A percentile compares a stretch with the other conserved stretches of the same genome.
These are phyloP conservation scores for Pachydiplax longipennis DNA, from an alignment of 2,888 invertebrate species.

Conservation along the genomic window DNA sequence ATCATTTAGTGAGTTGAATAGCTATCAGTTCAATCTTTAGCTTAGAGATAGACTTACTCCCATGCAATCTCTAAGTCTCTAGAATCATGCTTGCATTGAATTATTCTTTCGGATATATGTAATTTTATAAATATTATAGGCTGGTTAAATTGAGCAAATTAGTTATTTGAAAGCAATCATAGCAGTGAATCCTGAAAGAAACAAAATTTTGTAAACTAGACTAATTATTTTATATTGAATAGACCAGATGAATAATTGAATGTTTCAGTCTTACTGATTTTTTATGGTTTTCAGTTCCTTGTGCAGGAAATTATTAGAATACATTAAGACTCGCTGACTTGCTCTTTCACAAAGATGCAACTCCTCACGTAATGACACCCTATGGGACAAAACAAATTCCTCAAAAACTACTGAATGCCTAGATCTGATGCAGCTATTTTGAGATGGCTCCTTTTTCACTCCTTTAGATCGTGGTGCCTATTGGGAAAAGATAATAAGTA, in stretches of 20 bases:
- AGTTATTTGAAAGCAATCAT: too few relatives aligned
- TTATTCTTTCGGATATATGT: too few relatives aligned
- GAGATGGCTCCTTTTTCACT: neutral
- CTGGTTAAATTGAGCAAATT: too few relatives aligned
- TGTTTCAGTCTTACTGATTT: slow-evolving; percentile 47
- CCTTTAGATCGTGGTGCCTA: neutral
- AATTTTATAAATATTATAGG: too few relatives aligned
- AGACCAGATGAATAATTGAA: neutral
- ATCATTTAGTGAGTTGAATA: too few relatives aligned
- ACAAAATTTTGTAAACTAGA: too few relatives aligned
- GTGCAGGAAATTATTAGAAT: slow-evolving; percentile 51
- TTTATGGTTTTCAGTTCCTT: slow-evolving; percentile 50
- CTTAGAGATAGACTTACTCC: too few relatives aligned
- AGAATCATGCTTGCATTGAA: too few relatives aligned
- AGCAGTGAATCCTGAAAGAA: too few relatives aligned
- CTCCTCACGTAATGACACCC: slow-evolving; percentile 47
- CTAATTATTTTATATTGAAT: too few relatives aligned
- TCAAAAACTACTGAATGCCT: slow-evolving; percentile 47
- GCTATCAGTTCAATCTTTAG: too few relatives aligned
- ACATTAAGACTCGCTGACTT: slow-evolving; percentile 49
- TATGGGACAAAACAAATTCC: slow-evolving; percentile 48
- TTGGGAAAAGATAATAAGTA: neutral
- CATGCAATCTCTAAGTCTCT: too few relatives aligned
- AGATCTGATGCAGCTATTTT: neutral
- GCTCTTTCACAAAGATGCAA: slow-evolving; percentile 50